Evolutionary conservation across 2,888 invertebrate genomes (phyloP).

Genomic region (Copidosoma aretas): DNA sequence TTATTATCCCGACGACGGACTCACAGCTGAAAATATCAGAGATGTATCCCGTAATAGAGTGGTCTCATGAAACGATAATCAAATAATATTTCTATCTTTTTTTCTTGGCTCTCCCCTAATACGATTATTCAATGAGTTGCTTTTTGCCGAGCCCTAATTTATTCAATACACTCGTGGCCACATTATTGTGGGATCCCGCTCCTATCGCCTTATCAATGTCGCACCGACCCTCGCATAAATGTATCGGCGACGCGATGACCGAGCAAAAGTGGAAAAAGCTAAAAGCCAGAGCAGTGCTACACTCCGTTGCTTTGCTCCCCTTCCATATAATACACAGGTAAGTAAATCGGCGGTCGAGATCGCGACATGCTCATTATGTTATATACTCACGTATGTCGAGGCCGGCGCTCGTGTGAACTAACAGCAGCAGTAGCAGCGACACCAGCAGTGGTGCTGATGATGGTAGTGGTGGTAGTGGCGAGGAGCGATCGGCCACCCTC

Average conservation of each 20-base stretch:
- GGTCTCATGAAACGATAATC: too few species aligned
- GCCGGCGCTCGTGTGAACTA: constrained; percentile 18
- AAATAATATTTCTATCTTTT: too few species aligned
- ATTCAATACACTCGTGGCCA: too few species aligned
- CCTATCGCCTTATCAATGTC: not conserved
- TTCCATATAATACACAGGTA: not conserved
- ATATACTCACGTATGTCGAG: constrained; percentile 58
- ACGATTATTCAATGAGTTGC: not conserved
- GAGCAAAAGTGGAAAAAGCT: not conserved
- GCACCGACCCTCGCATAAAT: not conserved
- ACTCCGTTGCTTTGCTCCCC: too few species aligned
- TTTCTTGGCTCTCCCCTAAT: too few species aligned
- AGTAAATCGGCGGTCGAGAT: constrained; percentile 37
- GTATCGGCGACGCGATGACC: not conserved
- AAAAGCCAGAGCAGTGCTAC: too few species aligned
- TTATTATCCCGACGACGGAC: too few species aligned
- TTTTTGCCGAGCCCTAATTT: not conserved
- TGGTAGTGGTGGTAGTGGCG: not conserved
- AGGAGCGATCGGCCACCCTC: constrained; percentile 54
- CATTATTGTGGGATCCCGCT: too few species aligned
- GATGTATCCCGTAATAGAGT: too few species aligned
- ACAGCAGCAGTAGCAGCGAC: constrained; percentile 48
- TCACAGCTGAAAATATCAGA: too few species aligned
- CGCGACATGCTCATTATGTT: constrained; percentile 40
- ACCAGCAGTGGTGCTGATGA: constrained; percentile 32